Evolutionary conservation across 2,113 vertebrate genomes (phyloP), one percentile per base, ranked within the genome.

Genomic region (Brachionichthys hirsutus): DNA sequence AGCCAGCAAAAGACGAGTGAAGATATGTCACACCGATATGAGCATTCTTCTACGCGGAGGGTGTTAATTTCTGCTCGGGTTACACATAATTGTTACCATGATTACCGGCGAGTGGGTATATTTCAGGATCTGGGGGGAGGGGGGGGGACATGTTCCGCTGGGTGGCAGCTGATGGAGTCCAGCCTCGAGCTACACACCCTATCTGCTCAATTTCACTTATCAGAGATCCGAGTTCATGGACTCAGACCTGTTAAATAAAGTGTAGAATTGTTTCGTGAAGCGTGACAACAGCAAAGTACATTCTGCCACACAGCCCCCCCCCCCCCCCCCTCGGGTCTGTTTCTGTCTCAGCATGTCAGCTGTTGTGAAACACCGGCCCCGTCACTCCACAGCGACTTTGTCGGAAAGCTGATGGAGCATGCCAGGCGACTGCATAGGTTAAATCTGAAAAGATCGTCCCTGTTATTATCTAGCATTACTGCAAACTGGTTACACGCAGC

Each of bases 41-140:
- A 75, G 65, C 54, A 60, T 73, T 81, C 69, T 74, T 0, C 0
- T 75, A 67, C 70, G 48, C 41, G 9, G 53, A 40, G 52, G 44
- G 79, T 62, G 66, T 68, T 81, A 30, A 79, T 69, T 77, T 83
- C 65, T 67, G 51, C 48, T 62, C 0, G 3, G 61, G 62, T 85
- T 79, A 60, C 78, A 82, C 77, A 75, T 78, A 78, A 75, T 77
- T 78, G 83, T 71, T 77, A 81, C 53, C 58, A 68, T 56, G 58
- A 73, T 56, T 44, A 63, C 35, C 1, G 16, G 64, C 54, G 70
- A 85, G 64, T 81, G 73, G 58, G 73, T 53, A 49, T 55, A 61
- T 62, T 62, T 70, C 53, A 71, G 17, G 66, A 61, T 73, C 24
- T 16, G 40, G 14, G 15, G 35, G 40, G 43, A 59, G 24, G 70